A percentile compares a stretch with the other conserved stretches of the same genome.
Evolutionary conservation across 2,888 invertebrate genomes (phyloP).

Genomic region (Cyrtodaria siliqua): DNA sequence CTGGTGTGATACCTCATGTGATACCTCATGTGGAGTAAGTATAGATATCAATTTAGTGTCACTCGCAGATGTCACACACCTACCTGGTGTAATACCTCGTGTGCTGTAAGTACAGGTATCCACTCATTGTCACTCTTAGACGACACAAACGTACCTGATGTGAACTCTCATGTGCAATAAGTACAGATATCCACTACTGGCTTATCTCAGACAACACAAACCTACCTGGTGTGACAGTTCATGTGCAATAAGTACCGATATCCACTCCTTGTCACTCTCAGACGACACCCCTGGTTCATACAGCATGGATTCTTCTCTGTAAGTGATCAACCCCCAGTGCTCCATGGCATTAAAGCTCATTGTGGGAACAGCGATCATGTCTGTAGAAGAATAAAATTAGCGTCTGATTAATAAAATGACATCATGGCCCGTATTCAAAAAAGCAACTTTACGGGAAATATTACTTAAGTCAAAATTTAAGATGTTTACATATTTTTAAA

Average conservation of each 20-base stretch:
- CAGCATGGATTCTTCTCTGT: conserved; percentile 37
- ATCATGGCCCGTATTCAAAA: no score
- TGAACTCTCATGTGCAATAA: conserved; percentile 55
- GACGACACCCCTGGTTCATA: conserved; percentile 46
- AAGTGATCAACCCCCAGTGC: conserved; percentile 59
- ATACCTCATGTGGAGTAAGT: no score
- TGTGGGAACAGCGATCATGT: conserved; percentile 55
- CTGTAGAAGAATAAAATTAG: conserved; percentile 15
- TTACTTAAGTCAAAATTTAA: no score
- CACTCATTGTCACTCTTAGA: no score
- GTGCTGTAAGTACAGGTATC: no score
- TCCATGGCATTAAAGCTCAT: conserved; percentile 63
- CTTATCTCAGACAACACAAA: conserved; percentile 32
- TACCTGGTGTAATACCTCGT: no score
- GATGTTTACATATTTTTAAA: no score
- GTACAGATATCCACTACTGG: conserved; percentile 38
- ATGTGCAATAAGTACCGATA: conserved; percentile 47
- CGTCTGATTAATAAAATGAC: no score
- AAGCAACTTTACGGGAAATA: no score
- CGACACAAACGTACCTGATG: conserved; percentile 60
- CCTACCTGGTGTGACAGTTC: conserved; percentile 59
- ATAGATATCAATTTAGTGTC: no score
- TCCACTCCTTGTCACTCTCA: conserved; percentile 38
- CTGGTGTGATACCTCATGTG: no score
- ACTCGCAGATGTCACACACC: no score